These are phyloP conservation scores for Labroides dimidiatus DNA, from an alignment of 2,797 vertebrate genomes.

Conservation along the genomic window DNA sequence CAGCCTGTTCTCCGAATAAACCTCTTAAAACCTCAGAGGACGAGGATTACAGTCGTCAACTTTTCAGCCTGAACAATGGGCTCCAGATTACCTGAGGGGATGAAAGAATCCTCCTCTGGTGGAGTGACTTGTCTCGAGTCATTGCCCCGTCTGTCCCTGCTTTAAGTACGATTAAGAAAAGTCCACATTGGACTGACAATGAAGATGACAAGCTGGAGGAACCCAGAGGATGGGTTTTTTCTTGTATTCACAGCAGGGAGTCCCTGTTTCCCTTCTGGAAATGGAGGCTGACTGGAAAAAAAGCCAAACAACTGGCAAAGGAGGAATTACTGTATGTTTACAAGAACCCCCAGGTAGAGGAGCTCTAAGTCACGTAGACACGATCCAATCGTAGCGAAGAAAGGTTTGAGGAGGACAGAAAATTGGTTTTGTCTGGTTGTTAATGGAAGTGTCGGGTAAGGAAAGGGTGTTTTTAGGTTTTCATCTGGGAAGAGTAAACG, in stretches of 20 bases:
- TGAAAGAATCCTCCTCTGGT: constrained; percentile 58
- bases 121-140: constrained; percentile 45
- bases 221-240: constrained; percentile 33
- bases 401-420: too few species aligned
- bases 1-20: constrained; percentile 56
- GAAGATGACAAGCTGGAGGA: constrained; percentile 38
- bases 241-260: constrained; percentile 37
- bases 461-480: too few species aligned
- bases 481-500: too few species aligned
- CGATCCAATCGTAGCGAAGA: too few species aligned
- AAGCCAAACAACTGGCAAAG: too few species aligned
- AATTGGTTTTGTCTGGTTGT: too few species aligned
- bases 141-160: constrained; percentile 39
- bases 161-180: constrained; percentile 65
- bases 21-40: constrained; percentile 47
- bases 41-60: constrained; percentile 62
- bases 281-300: too few species aligned
- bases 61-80: constrained; percentile 64
- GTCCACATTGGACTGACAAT: constrained; percentile 38
- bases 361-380: too few species aligned
- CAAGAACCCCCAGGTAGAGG: too few species aligned
- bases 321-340: too few species aligned
- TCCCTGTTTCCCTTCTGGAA: neutral
- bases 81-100: constrained; percentile 65
- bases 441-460: too few species aligned